A percentile compares a stretch with the other conserved stretches of the same genome.
Evolutionary conservation across 2,113 vertebrate species (phyloP).

Genomic region (Psilopsiagon aurifrons): DNA sequence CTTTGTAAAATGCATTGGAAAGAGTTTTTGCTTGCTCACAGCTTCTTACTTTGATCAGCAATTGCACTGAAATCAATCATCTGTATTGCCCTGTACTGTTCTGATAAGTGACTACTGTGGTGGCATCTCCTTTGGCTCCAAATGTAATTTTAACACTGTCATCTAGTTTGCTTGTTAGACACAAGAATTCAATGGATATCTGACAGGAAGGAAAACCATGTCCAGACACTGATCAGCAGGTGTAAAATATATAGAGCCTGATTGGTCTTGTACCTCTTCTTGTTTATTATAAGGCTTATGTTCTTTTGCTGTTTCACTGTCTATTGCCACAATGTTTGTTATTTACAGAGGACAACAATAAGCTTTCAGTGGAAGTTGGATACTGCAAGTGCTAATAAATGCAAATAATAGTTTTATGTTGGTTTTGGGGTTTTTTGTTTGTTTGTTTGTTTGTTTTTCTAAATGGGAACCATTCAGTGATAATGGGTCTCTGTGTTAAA

Average conservation of each 20-base stretch:
- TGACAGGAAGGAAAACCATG: background rate
- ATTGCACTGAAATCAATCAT: background rate
- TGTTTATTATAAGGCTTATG: background rate
- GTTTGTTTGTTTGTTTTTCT: background rate
- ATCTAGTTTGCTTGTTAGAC: background rate
- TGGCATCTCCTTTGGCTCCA: background rate
- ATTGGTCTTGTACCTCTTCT: background rate
- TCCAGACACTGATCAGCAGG: background rate
- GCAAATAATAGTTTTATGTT: background rate
- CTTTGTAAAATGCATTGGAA: background rate
- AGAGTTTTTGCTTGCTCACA: background rate
- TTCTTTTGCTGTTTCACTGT: background rate
- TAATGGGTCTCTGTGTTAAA: background rate
- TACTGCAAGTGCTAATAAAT: background rate
- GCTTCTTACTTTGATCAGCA: background rate
- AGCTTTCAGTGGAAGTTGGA: background rate
- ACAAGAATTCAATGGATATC: background rate
- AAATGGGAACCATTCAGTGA: background rate
- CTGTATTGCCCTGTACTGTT: background rate
- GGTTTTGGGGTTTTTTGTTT: background rate
- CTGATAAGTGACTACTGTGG: background rate
- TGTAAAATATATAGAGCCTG: background rate
- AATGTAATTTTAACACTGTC: background rate
- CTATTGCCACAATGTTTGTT: background rate
- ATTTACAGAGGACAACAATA: background rate